Base-by-base conservation (phyloP, 2,888 invertebrate species). In the Rotaria magnacalcarata region DNA sequence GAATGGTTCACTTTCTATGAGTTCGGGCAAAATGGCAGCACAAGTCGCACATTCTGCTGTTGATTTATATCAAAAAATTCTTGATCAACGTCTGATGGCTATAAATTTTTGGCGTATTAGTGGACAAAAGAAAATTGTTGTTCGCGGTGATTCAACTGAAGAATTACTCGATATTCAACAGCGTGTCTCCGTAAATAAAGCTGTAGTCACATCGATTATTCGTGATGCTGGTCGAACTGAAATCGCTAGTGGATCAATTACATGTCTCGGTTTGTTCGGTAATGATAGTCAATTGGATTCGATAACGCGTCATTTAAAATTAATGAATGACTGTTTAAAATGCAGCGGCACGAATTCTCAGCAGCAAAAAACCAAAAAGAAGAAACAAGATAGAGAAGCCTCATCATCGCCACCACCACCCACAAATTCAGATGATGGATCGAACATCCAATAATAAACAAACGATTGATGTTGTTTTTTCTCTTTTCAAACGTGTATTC, bases 171-270 rank as follows among this genome's bases (percentile, higher is more conserved):
- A 93, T 87, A 92, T 97, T 85, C 93, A 93, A 75, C 93, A 93
- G 85, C 92, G 93, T 87, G 96, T 96, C 0, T 80, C 80, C 4
- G 93, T 93, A 88, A 92, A 93, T 50, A 90, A 93, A 87, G 94
- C 95, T 54, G 92, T 97, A 0, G 93, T 94, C 21, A 94, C 94
- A 87, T 89, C 89, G 85, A 90, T 95, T 52, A 94, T 97, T 87
- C 92, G 94, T 88, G 97, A 97, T 92, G 97, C 97, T 8, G 97
- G 97, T 2, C 94, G 95, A 88, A 97, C 97, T 11, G 96, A 97
- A 92, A 94, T 97, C 87, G 94, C 94, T 84, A 93, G 95, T 1
- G 96, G 96, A 88, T 94, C 95, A 19, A 93, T 93, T 89, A 97
- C 97, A 87, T 96, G 97, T 2, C 92, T 96, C 86, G 96, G 95